Conservation (phyloP, 2,113 vertebrate species). For the Bubo scandiacus region DNA sequence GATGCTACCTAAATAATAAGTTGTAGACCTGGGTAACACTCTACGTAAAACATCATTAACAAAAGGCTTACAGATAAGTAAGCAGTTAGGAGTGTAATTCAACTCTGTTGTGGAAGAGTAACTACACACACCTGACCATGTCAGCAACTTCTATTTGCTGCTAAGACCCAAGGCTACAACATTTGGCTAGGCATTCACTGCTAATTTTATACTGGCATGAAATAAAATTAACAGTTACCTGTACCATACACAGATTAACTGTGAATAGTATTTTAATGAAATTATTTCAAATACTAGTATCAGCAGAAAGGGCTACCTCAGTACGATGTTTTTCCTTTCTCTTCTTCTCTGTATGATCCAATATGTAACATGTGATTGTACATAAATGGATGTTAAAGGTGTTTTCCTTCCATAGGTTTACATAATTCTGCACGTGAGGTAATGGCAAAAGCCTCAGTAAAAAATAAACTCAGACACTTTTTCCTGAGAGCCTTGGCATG, state of each 20-base stretch:
- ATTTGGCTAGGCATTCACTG: not conserved
- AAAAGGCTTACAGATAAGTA: not conserved
- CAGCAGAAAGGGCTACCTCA: not conserved
- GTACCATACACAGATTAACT: not conserved
- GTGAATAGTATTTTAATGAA: not conserved
- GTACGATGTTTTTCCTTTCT: not conserved
- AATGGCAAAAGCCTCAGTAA: not conserved
- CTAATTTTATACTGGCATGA: not conserved
- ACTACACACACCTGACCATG: not conserved
- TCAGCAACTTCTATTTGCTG: not conserved
- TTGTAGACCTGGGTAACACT: not conserved
- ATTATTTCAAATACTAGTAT: not conserved
- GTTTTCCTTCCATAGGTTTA: not conserved
- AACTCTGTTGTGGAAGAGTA: not conserved
- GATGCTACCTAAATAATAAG: not conserved
- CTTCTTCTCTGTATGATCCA: not conserved
- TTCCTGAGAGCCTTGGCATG: not conserved
- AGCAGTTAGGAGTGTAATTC: not conserved
- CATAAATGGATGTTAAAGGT: not conserved
- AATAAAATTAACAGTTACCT: not conserved
- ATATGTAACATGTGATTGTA: not conserved
- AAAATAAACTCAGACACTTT: not conserved
- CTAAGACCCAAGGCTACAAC: not conserved
- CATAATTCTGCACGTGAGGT: not conserved
- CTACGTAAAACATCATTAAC: not conserved